phyloP scores from a whole-genome alignment of 2,113 vertebrate genomes.

The Myrmophylax atrothorax region DNA sequence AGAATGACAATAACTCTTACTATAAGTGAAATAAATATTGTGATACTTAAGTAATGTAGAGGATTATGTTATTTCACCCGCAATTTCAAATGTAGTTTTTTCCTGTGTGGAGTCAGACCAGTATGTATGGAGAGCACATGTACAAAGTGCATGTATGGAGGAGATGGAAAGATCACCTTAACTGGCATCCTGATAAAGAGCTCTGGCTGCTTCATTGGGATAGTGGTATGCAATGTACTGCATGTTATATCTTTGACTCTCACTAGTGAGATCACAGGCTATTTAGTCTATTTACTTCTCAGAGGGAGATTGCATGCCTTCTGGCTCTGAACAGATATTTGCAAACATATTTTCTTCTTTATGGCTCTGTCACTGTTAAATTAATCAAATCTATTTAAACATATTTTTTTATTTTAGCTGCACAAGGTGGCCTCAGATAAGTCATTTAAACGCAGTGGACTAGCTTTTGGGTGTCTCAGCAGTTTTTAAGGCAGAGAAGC shows the following conservation, averaged over 20 bases:
- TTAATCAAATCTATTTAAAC: background rate
- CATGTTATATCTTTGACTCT: background rate
- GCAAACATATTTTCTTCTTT: background rate
- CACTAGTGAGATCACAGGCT: background rate
- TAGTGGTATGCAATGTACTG: background rate
- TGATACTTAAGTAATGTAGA: background rate
- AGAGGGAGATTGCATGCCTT: background rate
- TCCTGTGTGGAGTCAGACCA: background rate
- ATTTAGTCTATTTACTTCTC: background rate
- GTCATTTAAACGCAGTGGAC: background rate
- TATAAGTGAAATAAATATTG: background rate
- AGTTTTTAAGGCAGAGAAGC: background rate
- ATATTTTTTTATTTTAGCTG: background rate
- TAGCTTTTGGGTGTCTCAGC: background rate
- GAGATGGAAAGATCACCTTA: background rate
- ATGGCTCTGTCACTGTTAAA: background rate
- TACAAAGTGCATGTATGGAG: background rate
- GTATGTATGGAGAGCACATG: background rate
- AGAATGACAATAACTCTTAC: background rate
- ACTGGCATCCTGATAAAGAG: background rate
- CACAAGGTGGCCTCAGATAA: accelerated
- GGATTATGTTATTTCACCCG: background rate
- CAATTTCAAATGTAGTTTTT: background rate
- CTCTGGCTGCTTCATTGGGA: background rate
- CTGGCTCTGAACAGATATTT: background rate